Evolutionary conservation across 2,888 invertebrate species (phyloP), one percentile per base, ranked within the genome.

Genomic region (Lycophotia porphyrea): DNA sequence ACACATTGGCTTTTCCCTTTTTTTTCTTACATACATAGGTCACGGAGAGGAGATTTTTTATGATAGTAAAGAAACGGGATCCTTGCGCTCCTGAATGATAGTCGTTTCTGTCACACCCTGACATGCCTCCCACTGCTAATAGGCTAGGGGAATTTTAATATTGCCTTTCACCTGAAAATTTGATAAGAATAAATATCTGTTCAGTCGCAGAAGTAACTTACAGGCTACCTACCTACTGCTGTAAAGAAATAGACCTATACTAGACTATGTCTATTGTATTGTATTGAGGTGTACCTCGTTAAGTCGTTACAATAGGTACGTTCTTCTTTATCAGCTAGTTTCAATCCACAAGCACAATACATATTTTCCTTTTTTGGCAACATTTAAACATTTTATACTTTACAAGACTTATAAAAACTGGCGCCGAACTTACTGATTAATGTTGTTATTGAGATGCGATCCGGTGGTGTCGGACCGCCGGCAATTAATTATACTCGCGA

Each of bases 401-500:
- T 34, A n/a, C 18, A 34, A 3, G 24, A 78, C 24, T n/a, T 49
- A 24, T n/a, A 44, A 52, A 36, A 76, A 36, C 2, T 60, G 4
- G 9, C 18, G 7, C 36, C 52, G 27, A 60, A 74, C 31, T 49
- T 11, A 21, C 34, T 8, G 77, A 42, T 47, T 64, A 49, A 58
- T 42, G 42, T 66, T 80, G 66, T 80, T 80, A 55, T 69, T 82
- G 60, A 82, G 64, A 82, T 77, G 80, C 44, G 60, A 69, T 70
- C 52, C 13, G 77, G 15, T 55, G 44, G 3, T 76, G 52, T 60
- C 67, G 78, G 34, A 24, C 34, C 5, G 24, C 39, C 31, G 42
- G 34, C 69, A 67, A 81, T 77, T 81, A 74, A 84, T 81, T 36
- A 73, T 60, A 70, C 63, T 69, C 76, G 79, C 77, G 49, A 65